A percentile compares a stretch with the other conserved stretches of the same genome.
Conservation (phyloP, 2,888 invertebrate genomes). For the Anthrax anthrax region DNA sequence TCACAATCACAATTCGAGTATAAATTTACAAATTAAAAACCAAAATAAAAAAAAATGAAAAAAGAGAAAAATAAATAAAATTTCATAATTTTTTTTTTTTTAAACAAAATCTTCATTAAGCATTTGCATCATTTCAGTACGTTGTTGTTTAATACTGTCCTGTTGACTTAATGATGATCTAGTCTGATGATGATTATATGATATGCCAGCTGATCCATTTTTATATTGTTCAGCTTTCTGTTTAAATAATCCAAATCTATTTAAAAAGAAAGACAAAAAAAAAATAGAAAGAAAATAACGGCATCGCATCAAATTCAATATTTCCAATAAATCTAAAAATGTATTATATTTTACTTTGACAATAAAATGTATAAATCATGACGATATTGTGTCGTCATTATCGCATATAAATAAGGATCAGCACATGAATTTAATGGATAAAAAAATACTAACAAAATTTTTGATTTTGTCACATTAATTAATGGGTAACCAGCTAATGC, state of each 20-base stretch:
- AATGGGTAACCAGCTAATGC: slow-evolving; percentile 72
- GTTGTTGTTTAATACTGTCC: background rate
- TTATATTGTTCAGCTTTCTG: slow-evolving; percentile 38
- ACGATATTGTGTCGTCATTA: slow-evolving; percentile 75
- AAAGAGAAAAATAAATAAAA: too few relatives aligned
- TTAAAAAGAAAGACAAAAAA: slow-evolving; percentile 12
- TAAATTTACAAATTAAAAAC: too few relatives aligned
- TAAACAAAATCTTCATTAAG: slow-evolving; percentile 27
- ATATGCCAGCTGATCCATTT: slow-evolving; percentile 24
- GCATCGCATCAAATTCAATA: too few relatives aligned
- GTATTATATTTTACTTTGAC: slow-evolving; percentile 39
- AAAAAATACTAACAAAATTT: slow-evolving; percentile 75
- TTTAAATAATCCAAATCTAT: slow-evolving; percentile 40
- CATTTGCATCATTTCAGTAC: slow-evolving; percentile 22
- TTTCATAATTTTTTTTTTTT: too few relatives aligned
- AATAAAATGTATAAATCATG: slow-evolving; percentile 55
- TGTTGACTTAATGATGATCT: background rate
- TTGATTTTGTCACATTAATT: slow-evolving; percentile 66
- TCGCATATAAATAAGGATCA: slow-evolving; percentile 84
- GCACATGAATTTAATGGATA: slow-evolving; percentile 86
- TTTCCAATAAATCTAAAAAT: too few relatives aligned
- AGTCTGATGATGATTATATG: slow-evolving; percentile 18
- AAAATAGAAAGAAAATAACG: background rate
- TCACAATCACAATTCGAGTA: too few relatives aligned
- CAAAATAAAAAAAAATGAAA: too few relatives aligned